Conservation (phyloP, 2,797 vertebrate genomes). For the Poecilia picta region DNA sequence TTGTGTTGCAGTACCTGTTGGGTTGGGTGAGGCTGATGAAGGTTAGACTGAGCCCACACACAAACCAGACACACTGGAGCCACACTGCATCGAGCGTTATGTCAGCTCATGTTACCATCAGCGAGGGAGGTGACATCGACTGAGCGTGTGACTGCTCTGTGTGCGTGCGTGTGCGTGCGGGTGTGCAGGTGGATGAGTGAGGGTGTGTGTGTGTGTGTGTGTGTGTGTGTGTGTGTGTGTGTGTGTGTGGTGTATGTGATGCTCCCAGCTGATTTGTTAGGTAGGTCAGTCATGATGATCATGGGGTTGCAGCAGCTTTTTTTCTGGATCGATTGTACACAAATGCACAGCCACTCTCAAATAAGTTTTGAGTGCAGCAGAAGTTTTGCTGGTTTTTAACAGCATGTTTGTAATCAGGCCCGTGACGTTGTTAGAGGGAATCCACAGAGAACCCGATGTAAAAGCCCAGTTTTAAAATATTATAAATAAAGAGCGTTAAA, state of each 20-base stretch:
- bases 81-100: slow-evolving; percentile 56
- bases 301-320: slow-evolving; percentile 24
- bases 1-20: slow-evolving; percentile 27
- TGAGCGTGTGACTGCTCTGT: slow-evolving; percentile 41
- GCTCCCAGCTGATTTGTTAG: slow-evolving; percentile 49
- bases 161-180: slow-evolving; percentile 22
- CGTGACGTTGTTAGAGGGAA: no score
- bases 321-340: slow-evolving; percentile 46
- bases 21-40: slow-evolving; percentile 18
- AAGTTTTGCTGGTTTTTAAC: background rate
- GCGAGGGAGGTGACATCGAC: slow-evolving; percentile 49
- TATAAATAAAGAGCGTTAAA: no score
- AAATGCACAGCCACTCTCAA: slow-evolving; percentile 5
- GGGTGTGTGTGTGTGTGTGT: slow-evolving; percentile 23
- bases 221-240: slow-evolving; percentile 22
- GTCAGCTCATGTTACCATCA: slow-evolving; percentile 64
- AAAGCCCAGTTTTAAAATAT: no score
- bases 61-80: slow-evolving; percentile 33
- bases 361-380: background rate
- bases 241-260: slow-evolving; percentile 25
- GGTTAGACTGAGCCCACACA: slow-evolving; percentile 30
- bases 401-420: no score
- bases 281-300: slow-evolving; percentile 53
- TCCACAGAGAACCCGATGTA: no score
- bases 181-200: slow-evolving; percentile 10